Evolutionary conservation across 2,113 vertebrate species (phyloP).

Genomic region (Prionailurus viverrinus): DNA sequence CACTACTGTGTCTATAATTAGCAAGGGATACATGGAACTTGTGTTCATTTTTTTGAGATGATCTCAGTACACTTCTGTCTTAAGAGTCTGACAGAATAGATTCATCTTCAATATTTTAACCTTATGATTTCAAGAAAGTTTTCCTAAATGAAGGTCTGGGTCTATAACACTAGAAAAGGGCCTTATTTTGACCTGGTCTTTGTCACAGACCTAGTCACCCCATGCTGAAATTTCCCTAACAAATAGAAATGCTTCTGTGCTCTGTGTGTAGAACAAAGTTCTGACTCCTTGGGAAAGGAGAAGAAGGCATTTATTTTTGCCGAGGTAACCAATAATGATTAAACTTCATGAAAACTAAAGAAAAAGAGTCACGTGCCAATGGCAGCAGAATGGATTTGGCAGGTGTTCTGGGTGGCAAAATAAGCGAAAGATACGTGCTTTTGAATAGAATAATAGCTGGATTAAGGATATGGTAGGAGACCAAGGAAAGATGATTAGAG

Average conservation of each 20-base stretch:
- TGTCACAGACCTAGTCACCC: not conserved
- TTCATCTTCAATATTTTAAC: not conserved
- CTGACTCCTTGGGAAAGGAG: not conserved
- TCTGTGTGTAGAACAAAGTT: not conserved
- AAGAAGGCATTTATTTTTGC: not conserved
- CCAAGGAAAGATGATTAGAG: not conserved
- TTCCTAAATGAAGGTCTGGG: not conserved
- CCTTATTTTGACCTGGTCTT: not conserved
- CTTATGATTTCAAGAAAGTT: not conserved
- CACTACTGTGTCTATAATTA: not conserved
- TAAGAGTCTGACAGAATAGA: not conserved
- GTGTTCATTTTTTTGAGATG: not conserved
- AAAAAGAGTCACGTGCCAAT: not conserved
- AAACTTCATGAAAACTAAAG: conserved; percentile 24
- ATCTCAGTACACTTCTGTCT: not conserved
- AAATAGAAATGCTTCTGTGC: not conserved
- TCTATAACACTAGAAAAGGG: not conserved
- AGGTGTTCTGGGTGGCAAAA: not conserved
- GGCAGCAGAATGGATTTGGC: not conserved
- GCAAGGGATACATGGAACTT: not conserved
- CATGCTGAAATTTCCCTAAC: not conserved
- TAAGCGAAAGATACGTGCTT: not conserved
- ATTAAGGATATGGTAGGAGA: not conserved
- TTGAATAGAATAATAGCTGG: not conserved
- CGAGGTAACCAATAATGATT: not conserved